A percentile compares a stretch with the other conserved stretches of the same genome.
Evolutionary conservation across 2,113 vertebrate species (phyloP).

Genomic region (Oceanodroma tethys): DNA sequence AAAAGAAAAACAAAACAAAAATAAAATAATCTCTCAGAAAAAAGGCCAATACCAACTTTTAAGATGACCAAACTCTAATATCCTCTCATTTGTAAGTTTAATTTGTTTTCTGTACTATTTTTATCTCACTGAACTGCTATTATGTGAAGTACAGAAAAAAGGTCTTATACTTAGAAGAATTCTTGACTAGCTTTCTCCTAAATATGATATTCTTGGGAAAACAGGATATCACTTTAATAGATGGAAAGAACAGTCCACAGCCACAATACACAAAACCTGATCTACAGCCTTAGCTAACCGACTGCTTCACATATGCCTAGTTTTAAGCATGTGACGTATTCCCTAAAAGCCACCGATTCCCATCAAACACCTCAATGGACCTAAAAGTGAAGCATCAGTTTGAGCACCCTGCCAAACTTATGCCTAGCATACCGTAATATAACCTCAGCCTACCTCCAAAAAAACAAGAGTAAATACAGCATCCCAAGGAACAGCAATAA

Average conservation of each 20-base stretch:
- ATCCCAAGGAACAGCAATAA: not conserved
- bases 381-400: not conserved
- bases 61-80: constrained; percentile 43
- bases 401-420: not conserved
- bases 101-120: constrained; percentile 62
- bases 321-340: not conserved
- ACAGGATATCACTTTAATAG: constrained; percentile 62
- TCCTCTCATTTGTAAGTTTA: constrained; percentile 60
- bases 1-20: not conserved
- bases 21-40: not conserved
- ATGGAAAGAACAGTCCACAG: constrained; percentile 43
- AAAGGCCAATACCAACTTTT: constrained; percentile 50
- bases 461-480: not conserved
- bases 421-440: not conserved
- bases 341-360: not conserved
- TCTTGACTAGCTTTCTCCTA: constrained; percentile 37
- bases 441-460: not conserved
- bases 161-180: constrained; percentile 28
- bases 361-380: not conserved
- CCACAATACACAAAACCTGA: constrained; percentile 54
- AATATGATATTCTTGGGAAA: constrained; percentile 64
- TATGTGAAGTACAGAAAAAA: constrained; percentile 30
- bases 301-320: not conserved
- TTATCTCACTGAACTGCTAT: constrained; percentile 42
- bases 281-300: constrained; percentile 25